A percentile compares a stretch with the other conserved stretches of the same genome.
Evolutionary conservation across 1,140 invertebrate species (phyloP).

Genomic region (Kradibia gibbosae): DNA sequence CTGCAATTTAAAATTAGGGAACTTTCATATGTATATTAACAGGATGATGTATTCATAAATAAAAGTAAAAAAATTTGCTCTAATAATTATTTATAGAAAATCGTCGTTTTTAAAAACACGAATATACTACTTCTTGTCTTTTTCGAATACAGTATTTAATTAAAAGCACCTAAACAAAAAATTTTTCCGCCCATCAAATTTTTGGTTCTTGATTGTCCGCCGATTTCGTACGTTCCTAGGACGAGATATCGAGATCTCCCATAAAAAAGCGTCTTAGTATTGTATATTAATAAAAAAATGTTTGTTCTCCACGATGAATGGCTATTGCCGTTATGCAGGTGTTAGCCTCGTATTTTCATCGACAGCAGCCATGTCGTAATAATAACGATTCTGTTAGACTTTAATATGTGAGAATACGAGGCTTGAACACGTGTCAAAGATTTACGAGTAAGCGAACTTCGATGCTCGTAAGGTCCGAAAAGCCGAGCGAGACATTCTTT

Average conservation of each 20-base stretch:
- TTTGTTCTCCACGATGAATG: background rate
- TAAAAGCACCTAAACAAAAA: conserved; percentile 16
- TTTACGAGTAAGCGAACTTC: background rate
- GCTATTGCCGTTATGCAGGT: background rate
- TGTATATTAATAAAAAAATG: background rate
- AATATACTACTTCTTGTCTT: background rate
- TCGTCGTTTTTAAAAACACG: conserved; percentile 19
- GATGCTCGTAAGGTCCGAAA: background rate
- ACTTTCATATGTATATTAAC: background rate
- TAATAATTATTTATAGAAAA: conserved; percentile 38
- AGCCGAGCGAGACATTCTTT: background rate
- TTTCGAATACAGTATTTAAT: conserved; percentile 17
- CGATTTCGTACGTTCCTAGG: background rate
- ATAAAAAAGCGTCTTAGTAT: background rate
- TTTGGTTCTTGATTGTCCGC: conserved; percentile 8
- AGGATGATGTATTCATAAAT: conserved; percentile 31
- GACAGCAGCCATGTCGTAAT: background rate
- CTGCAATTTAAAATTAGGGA: background rate
- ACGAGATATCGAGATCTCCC: background rate
- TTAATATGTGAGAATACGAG: background rate
- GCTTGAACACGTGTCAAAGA: background rate
- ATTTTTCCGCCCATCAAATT: conserved; percentile 11
- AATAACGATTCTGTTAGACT: background rate
- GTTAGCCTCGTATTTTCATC: background rate
- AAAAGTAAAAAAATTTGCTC: conserved; percentile 36